Base-by-base conservation (phyloP, 2,113 vertebrate species). In the Xiphias gladius region DNA sequence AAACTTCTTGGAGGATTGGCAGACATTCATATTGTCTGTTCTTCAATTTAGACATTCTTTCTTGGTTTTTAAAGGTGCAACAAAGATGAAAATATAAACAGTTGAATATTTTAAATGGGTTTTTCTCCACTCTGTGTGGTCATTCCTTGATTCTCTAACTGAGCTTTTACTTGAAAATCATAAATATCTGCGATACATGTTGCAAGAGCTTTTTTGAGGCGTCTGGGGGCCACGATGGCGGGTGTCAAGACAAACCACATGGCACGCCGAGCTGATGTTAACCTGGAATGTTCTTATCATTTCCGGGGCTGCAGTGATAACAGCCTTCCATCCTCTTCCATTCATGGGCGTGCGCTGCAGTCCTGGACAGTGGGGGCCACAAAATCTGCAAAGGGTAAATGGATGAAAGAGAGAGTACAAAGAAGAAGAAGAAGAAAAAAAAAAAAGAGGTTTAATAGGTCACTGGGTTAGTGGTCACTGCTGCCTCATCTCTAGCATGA, bases 221-320 rank as follows among this genome's bases (percentile, higher is more conserved):
- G 5, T 68, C 32, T 75, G 65, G 41, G 12, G 39, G 39, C 10
- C 65, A 1, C 50, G 35, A 46, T 11, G 30, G 63, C 50, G 43
- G 37, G 37, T 35, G 69, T 72, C 73, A 65, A 52, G 24, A 28
- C 28, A 20, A 22, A 48, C 17, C 48, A 66, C 75, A 59, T 58
- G 17, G 32, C 80, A 73, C 17, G n/a, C 26, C 3, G 0, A 1
- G n/a, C 64, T 35, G 80, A 61, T 74, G 65, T 73, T 68, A 48
- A 32, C 22, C 39, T 41, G 80, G 64, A 76, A 85, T 76, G 64
- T 37, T 59, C 30, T 64, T 76, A 68, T 86, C 75, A 19, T 0
- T 46, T 30, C 22, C 41, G 71, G n/a, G 57, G 61, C 66, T 52
- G 55, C 69, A 1, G 43, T 13, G 76, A 74, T 58, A 68, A 61